Conservation (phyloP, 2,888 invertebrate genomes). For the Heterodera filipjevi region DNA sequence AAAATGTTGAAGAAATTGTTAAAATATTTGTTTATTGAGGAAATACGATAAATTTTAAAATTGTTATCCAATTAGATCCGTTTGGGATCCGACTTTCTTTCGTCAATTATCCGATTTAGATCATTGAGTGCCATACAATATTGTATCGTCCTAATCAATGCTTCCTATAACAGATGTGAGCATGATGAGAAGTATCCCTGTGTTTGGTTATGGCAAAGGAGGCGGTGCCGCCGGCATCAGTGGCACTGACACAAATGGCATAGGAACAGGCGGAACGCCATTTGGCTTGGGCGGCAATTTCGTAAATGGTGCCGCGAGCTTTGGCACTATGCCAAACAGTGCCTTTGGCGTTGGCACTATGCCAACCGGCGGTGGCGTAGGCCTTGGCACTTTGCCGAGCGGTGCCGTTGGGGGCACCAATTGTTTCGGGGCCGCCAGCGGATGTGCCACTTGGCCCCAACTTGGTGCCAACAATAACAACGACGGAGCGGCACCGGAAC, state of each 20-base stretch:
- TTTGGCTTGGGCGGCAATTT: background rate
- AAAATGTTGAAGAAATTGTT: too few species aligned
- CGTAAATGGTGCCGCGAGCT: too few species aligned
- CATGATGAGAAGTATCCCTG: background rate
- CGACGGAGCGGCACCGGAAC: background rate
- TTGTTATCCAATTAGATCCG: too few species aligned
- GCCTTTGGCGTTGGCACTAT: background rate
- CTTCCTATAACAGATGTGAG: background rate
- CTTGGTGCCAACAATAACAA: background rate
- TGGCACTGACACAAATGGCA: too few species aligned
- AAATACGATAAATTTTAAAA: too few species aligned
- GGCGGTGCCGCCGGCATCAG: too few species aligned
- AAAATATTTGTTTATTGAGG: too few species aligned
- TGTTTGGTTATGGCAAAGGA: background rate
- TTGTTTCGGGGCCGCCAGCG: too few species aligned
- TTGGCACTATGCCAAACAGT: too few species aligned
- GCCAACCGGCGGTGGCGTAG: background rate
- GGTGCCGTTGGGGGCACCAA: background rate
- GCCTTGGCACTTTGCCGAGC: background rate
- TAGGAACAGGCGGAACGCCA: background rate
- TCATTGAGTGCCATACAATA: too few species aligned
- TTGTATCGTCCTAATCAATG: too few species aligned
- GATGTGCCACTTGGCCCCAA: background rate
- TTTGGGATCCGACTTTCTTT: too few species aligned
- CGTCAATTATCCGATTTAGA: background rate